Percentiles rank a stretch among this genome's conserved stretches.
These are phyloP conservation scores for Dryobotodes eremita DNA, from an alignment of 2,888 invertebrate species.

Conservation along the genomic window DNA sequence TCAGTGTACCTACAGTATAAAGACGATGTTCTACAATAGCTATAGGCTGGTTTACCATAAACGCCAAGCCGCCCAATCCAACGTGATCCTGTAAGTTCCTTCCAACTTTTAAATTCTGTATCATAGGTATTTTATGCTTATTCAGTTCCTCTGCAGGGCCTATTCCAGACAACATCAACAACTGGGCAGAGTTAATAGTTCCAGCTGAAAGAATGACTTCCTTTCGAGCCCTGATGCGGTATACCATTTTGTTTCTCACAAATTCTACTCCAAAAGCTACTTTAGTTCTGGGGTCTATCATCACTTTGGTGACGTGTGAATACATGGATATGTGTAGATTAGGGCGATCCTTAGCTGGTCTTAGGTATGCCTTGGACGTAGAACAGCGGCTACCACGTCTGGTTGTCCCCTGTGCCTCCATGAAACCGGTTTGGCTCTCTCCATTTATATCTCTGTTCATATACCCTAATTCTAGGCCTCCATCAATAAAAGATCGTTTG, in stretches of 20 bases:
- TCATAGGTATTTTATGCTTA: slow-evolving; percentile 94
- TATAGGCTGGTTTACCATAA: slow-evolving; percentile 94
- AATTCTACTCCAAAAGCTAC: slow-evolving; percentile 96
- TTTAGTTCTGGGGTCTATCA: slow-evolving; percentile 94
- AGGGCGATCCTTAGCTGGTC: slow-evolving; percentile 94
- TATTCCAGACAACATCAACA: slow-evolving; percentile 98
- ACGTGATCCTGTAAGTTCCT: slow-evolving; percentile 97
- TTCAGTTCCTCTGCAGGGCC: slow-evolving; percentile 94
- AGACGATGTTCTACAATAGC: slow-evolving; percentile 95
- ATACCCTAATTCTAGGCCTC: slow-evolving; percentile 96
- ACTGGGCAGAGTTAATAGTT: slow-evolving; percentile 97
- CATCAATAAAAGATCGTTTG: slow-evolving; percentile 95
- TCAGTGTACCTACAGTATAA: slow-evolving; percentile 94
- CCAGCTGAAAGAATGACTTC: slow-evolving; percentile 98
- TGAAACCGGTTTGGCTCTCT: slow-evolving; percentile 96
- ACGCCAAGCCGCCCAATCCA: slow-evolving; percentile 96
- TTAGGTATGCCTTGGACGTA: slow-evolving; percentile 96
- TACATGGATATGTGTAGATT: slow-evolving; percentile 96
- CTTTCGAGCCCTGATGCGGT: slow-evolving; percentile 94
- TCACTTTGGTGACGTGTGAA: slow-evolving; percentile 94
- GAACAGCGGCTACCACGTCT: slow-evolving; percentile 96
- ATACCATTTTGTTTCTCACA: slow-evolving; percentile 93
- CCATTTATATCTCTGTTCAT: slow-evolving; percentile 97
- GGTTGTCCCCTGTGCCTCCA: slow-evolving; percentile 96
- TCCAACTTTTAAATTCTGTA: slow-evolving; percentile 96